Evolutionary conservation across 1,140 invertebrate genomes (phyloP).

Genomic region (Teleogryllus occipitalis): DNA sequence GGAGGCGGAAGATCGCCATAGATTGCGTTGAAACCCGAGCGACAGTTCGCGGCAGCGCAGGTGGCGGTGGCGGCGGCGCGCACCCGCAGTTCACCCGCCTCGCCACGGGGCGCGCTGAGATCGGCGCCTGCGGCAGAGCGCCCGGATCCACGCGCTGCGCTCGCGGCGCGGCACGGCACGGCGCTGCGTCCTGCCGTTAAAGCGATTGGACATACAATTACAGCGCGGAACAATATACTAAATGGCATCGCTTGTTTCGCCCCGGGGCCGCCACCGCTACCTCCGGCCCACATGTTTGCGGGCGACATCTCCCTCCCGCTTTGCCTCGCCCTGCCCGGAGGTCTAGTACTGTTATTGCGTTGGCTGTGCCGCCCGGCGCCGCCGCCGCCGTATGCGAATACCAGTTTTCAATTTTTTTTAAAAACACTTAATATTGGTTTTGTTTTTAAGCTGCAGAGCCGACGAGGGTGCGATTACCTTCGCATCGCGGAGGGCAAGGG

Average conservation of each 20-base stretch:
- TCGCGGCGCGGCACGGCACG: background rate
- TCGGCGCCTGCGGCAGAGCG: too few species aligned
- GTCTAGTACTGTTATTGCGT: background rate
- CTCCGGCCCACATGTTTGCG: too few species aligned
- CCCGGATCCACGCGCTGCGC: too few species aligned
- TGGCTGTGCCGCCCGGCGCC: background rate
- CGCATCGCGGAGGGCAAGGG: too few species aligned
- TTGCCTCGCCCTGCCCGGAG: background rate
- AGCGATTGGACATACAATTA: constrained; percentile 1
- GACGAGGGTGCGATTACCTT: too few species aligned
- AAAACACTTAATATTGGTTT: background rate
- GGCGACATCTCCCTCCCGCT: background rate
- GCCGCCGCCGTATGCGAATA: background rate
- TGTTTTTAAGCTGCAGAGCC: background rate
- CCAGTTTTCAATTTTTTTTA: background rate
- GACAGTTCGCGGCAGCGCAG: too few species aligned
- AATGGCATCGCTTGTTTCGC: background rate
- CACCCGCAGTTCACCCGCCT: too few species aligned
- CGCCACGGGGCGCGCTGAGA: too few species aligned
- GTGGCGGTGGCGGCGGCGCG: too few species aligned
- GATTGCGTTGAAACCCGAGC: too few species aligned
- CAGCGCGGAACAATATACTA: background rate
- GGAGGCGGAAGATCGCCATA: too few species aligned
- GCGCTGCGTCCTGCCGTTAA: background rate
- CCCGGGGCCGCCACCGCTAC: background rate